Evolutionary conservation across 2,888 invertebrate genomes (phyloP), one percentile per base, ranked within the genome.

Genomic region (Lottia scabra): DNA sequence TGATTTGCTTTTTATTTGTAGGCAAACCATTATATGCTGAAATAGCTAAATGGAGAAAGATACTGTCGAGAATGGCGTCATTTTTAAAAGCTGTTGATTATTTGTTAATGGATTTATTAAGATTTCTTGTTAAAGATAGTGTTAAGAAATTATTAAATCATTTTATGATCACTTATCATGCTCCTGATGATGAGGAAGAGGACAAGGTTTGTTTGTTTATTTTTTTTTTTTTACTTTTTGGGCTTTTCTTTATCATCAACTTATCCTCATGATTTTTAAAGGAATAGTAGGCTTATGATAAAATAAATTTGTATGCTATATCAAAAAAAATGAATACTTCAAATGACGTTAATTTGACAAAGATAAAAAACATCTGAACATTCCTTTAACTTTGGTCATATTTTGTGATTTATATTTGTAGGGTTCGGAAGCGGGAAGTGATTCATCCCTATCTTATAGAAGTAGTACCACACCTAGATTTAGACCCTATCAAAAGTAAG

Each of bases 41-140:
- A 80, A 86, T 88, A 64, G 85, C 87, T 5, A 87, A 88, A 71
- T 89, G 89, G 89, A 80, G 88, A 27, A 87, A 87, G 78, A 85
- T 89, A 45, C 79, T 89, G 38, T 72, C 80, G 5, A 79, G 89
- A 13, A 77, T 89, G 70, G 81, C 86, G 2, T 81, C 84, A 46
- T 89, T 89, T 77, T 81, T 89, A 46, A 80, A 83, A 23, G 81
- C 84, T 5, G 81, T 89, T 10, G 89, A 89, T 78, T 88, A 87
- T 75, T 79, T 87, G 44, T 72, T 89, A 46, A 78, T 88, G 74
- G 89, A 89, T 64, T 79, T 89, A 82, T 80, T 89, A 66, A 79
- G 88, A 27, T 79, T 87, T 65, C 81, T 89, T 26, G 89, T 89
- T 23, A 78, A 85, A 67, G 85, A 86, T 8, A 85, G 87, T 15